Conservation (phyloP, 2,113 vertebrate genomes). For the Cinclus cinclus region DNA sequence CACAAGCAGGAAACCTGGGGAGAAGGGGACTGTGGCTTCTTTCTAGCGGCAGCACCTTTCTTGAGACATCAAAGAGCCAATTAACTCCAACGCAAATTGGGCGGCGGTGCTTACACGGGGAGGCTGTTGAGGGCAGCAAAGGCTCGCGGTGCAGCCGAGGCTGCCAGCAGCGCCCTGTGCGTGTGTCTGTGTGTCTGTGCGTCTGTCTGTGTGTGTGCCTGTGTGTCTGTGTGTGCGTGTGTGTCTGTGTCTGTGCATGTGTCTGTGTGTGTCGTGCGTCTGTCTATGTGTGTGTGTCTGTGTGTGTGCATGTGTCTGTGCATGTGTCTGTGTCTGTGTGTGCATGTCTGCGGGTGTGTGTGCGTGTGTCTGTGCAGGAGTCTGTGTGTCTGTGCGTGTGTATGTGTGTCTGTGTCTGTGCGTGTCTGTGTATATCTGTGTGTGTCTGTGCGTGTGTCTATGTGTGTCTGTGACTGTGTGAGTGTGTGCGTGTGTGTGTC, state of each 20-base stretch:
- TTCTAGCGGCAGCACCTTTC: conserved; percentile 82
- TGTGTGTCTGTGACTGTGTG: no score
- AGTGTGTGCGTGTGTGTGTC: not conserved
- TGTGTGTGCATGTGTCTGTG: no score
- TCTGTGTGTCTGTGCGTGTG: not conserved
- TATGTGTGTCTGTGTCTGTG: not conserved
- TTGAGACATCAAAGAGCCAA: conserved; percentile 96
- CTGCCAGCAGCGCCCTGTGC: conserved; percentile 52
- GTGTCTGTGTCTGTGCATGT: not conserved
- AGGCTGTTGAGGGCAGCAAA: conserved; percentile 89
- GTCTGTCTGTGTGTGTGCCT: not conserved
- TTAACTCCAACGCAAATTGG: conserved; percentile 91
- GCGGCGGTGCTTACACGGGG: conserved; percentile 83
- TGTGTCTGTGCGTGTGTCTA: no score
- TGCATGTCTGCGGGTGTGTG: no score
- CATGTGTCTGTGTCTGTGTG: not conserved
- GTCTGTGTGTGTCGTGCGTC: no score
- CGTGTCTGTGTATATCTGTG: no score
- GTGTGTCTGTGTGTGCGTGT: not conserved
- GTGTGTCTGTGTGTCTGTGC: not conserved
- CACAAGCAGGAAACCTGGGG: conserved; percentile 67
- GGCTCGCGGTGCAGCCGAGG: conserved; percentile 66
- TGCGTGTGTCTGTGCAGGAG: no score
- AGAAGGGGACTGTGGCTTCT: conserved; percentile 64
- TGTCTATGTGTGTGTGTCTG: no score